Evolutionary conservation across 2,888 invertebrate species (phyloP), one percentile per base, ranked within the genome.

Genomic region (Drosophila heteroneura): DNA sequence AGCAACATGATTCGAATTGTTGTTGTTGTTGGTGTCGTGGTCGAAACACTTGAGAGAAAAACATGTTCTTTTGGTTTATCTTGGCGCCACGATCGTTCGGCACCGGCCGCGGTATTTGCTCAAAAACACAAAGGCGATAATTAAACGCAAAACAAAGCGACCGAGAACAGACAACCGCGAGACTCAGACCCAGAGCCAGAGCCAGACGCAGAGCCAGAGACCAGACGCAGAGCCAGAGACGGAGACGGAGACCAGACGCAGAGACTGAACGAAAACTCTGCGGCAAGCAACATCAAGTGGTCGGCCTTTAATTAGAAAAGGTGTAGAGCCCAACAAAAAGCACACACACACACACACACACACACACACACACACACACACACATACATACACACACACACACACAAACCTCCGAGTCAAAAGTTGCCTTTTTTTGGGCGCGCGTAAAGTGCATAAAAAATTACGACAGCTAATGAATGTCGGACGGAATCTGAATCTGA

Each of bases 31-130:
- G 82, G 70, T 75, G 78, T 65, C 51, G 59, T 68, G 70, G 74
- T 78, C 83, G 85, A 76, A 79, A 82, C 81, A 86, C 85, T 86
- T 86, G 80, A 86, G 86, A 69, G 68, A 72, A 84, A 84, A 88
- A 84, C 86, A 87, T 87, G 88, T 88, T 88, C 88, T 83, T 83
- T 86, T 78, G 83, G 82, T 76, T 86, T 85, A 88, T 88, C 87
- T 87, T 87, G 89, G 87, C 87, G 87, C 87, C 87, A 86, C 85
- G 83, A 87, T 88, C 89, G 78, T 30, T 81, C 80, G 78, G 73
- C 63, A 82, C 58, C 80, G 78, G 74, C 83, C 78, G 85, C 83
- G 82, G 80, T 82, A 83, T 84, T 84, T 85, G 84, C 83, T 84
- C 65, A 79, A 73, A 79, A 80, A 83, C 76, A 87, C 87, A 87